Evolutionary conservation across 2,113 vertebrate genomes (phyloP), one percentile per base, ranked within the genome.

Genomic region (Ahaetulla prasina): DNA sequence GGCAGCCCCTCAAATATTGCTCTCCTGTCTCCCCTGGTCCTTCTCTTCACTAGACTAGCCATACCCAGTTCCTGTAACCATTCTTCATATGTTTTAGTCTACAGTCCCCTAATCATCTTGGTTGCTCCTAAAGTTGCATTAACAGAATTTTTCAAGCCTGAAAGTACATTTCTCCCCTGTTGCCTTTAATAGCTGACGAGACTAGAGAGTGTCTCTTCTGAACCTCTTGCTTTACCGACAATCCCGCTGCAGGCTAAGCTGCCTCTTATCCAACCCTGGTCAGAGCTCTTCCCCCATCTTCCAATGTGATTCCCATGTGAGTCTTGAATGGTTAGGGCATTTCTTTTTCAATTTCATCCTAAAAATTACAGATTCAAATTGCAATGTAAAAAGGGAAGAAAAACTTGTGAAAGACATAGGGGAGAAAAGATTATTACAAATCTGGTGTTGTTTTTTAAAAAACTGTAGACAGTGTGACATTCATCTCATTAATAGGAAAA

Each of bases 401-500:
- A 89, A 85, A 0, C 2, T 18, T 0, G 8, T 0, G 68, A 74
- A 18, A 74, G 63, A 35, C 30, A 16, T 14, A 18, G 63, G 3
- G n/a, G 7, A 4, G 14, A 35, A 35, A 63, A 27, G 27, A 63
- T 63, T 30, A 63, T 63, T 63, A 63, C 68, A 35, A 74, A 74
- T 74, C n/a, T 74, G 14, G 85, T 88, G 2, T 39, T 92, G 18
- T 12, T 50, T 50, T 80, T 94, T 93, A 94, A 94, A 3, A 94
- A 92, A 95, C 50, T 94, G 35, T 49, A 94, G 93, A 87, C 22
- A 88, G 86, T n/a, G 88, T 47, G 87, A 90, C 95, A 94, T 93
- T 93, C 93, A 86, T 0, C 0, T 18, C 10, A 52, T 39, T 74
- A 14, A 16, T 35, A 35, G 94, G 2, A 43, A 35, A 86, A 27